A percentile compares a stretch with the other conserved stretches of the same genome.
These are phyloP conservation scores for Globicephala melas DNA, from an alignment of 2,113 vertebrate genomes.

Conservation along the genomic window DNA sequence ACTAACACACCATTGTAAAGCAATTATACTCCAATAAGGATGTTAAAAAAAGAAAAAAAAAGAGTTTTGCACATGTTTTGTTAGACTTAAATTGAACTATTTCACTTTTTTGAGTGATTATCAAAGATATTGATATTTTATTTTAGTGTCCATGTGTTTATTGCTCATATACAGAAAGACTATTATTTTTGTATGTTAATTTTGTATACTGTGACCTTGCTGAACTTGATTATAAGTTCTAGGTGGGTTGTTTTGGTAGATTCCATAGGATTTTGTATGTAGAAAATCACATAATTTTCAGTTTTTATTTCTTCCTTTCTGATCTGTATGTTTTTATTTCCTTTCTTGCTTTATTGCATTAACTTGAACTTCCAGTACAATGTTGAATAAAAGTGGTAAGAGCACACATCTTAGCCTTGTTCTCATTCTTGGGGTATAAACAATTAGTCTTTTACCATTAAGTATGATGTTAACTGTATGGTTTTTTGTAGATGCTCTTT, in stretches of 20 bases:
- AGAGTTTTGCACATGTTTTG: not conserved
- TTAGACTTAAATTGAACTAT: not conserved
- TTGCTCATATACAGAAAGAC: not conserved
- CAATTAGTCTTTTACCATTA: not conserved
- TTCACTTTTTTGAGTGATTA: not conserved
- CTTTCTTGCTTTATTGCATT: not conserved
- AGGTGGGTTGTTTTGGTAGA: not conserved
- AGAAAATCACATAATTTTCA: not conserved
- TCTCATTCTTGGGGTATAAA: not conserved
- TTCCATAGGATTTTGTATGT: not conserved
- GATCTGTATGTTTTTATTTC: not conserved
- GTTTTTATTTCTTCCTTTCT: not conserved
- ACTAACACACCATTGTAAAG: too few relatives aligned
- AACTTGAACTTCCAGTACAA: not conserved
- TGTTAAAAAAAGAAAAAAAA: not conserved
- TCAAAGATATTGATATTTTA: not conserved
- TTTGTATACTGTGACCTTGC: not conserved
- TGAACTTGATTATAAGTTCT: not conserved
- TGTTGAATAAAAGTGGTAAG: not conserved
- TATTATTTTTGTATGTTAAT: not conserved
- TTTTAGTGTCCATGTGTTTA: not conserved
- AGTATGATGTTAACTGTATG: not conserved
- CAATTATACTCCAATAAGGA: too few relatives aligned
- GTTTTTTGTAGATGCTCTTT: not conserved
- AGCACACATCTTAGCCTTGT: not conserved